These are phyloP conservation scores for Drosophila pandora DNA, from an alignment of 1,140 invertebrate genomes.

Conservation along the genomic window DNA sequence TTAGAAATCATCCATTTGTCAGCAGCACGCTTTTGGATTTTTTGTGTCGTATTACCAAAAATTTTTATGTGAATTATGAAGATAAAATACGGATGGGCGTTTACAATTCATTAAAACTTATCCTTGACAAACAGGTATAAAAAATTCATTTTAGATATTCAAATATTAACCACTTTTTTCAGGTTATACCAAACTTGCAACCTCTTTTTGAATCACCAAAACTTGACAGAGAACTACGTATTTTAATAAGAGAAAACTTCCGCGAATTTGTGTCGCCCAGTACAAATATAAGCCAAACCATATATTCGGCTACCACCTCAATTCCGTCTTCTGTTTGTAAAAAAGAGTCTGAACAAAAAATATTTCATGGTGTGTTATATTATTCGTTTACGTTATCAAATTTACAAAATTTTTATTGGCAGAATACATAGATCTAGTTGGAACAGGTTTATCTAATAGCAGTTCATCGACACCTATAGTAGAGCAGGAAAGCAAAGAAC, in stretches of 20 bases:
- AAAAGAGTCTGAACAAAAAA: constrained; percentile 69
- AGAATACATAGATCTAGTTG: constrained; percentile 53
- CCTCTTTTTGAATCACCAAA: constrained; percentile 97
- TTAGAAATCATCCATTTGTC: constrained; percentile 97
- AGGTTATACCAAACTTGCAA: constrained; percentile 90
- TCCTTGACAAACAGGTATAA: constrained; percentile 95
- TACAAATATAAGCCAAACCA: constrained; percentile 70
- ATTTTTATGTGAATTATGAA: constrained; percentile 93
- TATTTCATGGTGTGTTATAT: constrained; percentile 20
- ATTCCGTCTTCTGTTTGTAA: constrained; percentile 58
- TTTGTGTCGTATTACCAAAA: constrained; percentile 96
- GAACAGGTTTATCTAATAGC: constrained; percentile 19
- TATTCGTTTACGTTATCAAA: background rate
- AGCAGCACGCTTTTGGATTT: constrained; percentile 98
- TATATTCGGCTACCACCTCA: constrained; percentile 41
- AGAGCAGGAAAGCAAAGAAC: constrained; percentile 65
- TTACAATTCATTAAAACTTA: constrained; percentile 95
- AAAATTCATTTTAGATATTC: background rate
- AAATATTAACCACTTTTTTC: constrained; percentile 2
- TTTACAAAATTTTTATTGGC: constrained; percentile 8
- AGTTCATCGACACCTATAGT: constrained; percentile 27
- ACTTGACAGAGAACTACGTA: constrained; percentile 94
- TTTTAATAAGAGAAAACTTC: constrained; percentile 94
- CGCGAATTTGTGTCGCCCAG: constrained; percentile 93
- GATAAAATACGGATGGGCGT: constrained; percentile 95